Base-by-base conservation (phyloP, 2,113 vertebrate species). In the Hemichromis elongatus region DNA sequence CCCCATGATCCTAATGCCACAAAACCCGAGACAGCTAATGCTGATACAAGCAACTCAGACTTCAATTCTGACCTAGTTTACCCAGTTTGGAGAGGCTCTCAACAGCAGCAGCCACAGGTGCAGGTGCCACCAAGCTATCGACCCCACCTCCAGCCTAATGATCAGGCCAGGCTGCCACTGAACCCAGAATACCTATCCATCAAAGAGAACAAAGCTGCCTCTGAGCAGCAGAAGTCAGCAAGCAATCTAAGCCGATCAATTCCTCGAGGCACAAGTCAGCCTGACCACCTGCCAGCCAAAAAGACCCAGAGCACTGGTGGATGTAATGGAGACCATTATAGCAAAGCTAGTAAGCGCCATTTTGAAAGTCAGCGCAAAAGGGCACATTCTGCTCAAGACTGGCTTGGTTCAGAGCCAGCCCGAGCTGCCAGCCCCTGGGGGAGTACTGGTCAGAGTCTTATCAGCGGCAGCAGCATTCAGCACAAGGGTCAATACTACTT, bases 401-500 rank as follows among this genome's bases (percentile, higher is more conserved):
- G 81, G 79, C 84, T 85, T 7, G 77, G 56, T 66, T 63, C 94
- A 16, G 94, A 95, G 21, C 89, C 92, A n/a, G 11, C 45, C 47
- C 89, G 18, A 79, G 81, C 88, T 26, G 12, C 79, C 12, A 93
- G 77, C 83, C 84, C 90, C 68, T 88, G 35, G 70, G 70, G 70
- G 82, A 94, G 37, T 42, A 14, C 55, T 2, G 55, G 80, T 26
- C 93, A 91, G 35, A 85, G 90, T 88, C 85, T 68, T 14, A 86
- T 90, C 81, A 95, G 93, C 37, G 93, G 95, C 85, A 96, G 96
- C 86, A 96, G 95, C 86, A 94, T 96, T 87, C 94, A 95, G 78
- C 95, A 96, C 59, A 96, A 97, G 81, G 96, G 96, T 18, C 96
- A 96, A 63, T 97, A 95, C 82, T 97, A 97, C 82, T 97, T 96